Evolutionary conservation across 2,113 vertebrate genomes (phyloP).

Genomic region (Melanerpes formicivorus): DNA sequence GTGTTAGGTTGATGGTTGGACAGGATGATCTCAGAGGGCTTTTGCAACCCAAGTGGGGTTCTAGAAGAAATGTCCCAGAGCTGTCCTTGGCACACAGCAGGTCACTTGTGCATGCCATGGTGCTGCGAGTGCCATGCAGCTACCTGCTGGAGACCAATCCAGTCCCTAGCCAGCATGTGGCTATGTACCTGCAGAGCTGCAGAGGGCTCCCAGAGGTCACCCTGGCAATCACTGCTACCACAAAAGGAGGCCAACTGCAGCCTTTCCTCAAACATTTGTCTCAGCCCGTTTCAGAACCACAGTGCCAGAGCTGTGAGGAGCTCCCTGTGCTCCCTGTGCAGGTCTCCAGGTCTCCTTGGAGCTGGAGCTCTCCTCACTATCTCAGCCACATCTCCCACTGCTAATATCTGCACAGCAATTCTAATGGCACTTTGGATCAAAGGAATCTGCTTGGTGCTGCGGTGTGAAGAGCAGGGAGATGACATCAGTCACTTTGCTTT

Average conservation of each 20-base stretch:
- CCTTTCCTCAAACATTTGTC: neutral
- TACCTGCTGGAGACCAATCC: neutral
- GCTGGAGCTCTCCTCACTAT: neutral
- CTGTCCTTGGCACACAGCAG: neutral
- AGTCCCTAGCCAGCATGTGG: neutral
- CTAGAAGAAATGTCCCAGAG: neutral
- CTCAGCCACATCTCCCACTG: slow-evolving; percentile 23
- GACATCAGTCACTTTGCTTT: slow-evolving; percentile 50
- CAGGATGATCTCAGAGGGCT: too few relatives aligned
- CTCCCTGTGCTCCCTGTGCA: neutral
- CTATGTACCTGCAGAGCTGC: neutral
- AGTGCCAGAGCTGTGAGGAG: neutral
- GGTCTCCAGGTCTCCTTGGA: neutral
- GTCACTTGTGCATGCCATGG: neutral
- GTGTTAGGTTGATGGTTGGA: too few relatives aligned
- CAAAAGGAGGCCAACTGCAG: neutral
- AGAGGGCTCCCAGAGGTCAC: neutral
- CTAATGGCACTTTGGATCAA: slow-evolving; percentile 37
- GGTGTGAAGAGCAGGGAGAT: slow-evolving; percentile 6
- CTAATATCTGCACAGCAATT: slow-evolving; percentile 20
- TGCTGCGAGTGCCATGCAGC: fast-evolving
- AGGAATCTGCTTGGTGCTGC: slow-evolving; percentile 11
- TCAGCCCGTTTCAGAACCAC: neutral
- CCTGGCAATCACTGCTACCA: neutral
- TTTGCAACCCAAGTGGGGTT: neutral